A percentile compares a stretch with the other conserved stretches of the same genome.
These are phyloP conservation scores for Alosa alosa DNA, from an alignment of 2,113 vertebrate genomes.

Conservation along the genomic window DNA sequence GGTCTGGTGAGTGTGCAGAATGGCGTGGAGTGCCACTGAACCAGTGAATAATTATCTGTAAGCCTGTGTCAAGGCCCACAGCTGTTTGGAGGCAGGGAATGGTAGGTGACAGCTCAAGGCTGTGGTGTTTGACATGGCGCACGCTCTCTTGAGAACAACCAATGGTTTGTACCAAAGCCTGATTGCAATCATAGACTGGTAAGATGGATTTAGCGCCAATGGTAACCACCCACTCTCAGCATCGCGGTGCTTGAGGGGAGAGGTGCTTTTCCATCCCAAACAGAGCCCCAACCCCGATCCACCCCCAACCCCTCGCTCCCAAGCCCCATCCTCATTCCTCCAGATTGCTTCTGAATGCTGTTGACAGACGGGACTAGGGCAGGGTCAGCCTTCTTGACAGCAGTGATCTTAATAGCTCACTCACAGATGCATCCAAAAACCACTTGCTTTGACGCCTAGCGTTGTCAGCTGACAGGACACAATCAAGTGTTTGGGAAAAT, in stretches of 20 bases:
- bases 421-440: constrained; percentile 10
- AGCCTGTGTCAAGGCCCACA: neutral
- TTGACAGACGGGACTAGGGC: constrained; percentile 39
- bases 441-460: constrained; percentile 30
- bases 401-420: neutral
- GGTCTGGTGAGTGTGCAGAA: neutral
- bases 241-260: neutral
- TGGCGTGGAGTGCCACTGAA: constrained; percentile 5
- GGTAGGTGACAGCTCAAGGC: constrained; percentile 7
- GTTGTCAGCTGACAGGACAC: constrained; percentile 17
- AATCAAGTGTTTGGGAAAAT: neutral
- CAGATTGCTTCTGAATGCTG: neutral
- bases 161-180: constrained; percentile 40
- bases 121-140: constrained; percentile 30
- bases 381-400: constrained; percentile 23
- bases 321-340: neutral
- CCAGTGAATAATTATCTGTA: neutral
- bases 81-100: neutral
- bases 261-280: neutral
- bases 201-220: constrained; percentile 1
- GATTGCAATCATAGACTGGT: constrained; percentile 58
- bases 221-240: neutral
- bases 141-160: constrained; percentile 29
- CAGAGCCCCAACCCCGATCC: constrained; percentile 4
- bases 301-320: neutral